These are phyloP conservation scores for Leucopsar rothschildi DNA, from an alignment of 2,113 vertebrate species.

Conservation along the genomic window DNA sequence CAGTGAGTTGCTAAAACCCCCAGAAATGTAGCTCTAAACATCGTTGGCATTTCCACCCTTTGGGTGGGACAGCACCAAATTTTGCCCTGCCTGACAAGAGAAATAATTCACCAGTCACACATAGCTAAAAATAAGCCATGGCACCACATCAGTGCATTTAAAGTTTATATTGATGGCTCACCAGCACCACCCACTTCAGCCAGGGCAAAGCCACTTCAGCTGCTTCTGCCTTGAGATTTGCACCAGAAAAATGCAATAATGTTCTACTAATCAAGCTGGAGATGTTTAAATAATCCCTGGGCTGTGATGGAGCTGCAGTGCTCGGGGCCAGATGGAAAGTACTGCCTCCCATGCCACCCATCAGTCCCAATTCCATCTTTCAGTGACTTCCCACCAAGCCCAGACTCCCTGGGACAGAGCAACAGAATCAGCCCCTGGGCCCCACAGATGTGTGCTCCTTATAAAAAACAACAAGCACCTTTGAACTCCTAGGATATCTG, in stretches of 20 bases:
- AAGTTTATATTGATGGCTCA: background rate
- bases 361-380: background rate
- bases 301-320: background rate
- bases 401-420: background rate
- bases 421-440: background rate
- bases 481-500: background rate
- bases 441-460: accelerated
- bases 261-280: background rate
- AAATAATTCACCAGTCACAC: background rate
- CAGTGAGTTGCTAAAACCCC: accelerated
- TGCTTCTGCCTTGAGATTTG: background rate
- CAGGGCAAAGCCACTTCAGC: background rate
- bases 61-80: background rate
- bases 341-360: background rate
- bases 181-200: background rate
- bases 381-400: background rate
- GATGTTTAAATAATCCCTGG: background rate
- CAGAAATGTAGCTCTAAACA: background rate
- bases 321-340: background rate
- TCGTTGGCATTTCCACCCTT: background rate
- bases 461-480: background rate
- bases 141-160: background rate
- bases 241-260: background rate
- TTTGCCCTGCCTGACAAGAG: background rate
- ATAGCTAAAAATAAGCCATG: background rate